A percentile compares a stretch with the other conserved stretches of the same genome.
Evolutionary conservation across 2,888 invertebrate genomes (phyloP).

Genomic region (Ferrisia virgata): DNA sequence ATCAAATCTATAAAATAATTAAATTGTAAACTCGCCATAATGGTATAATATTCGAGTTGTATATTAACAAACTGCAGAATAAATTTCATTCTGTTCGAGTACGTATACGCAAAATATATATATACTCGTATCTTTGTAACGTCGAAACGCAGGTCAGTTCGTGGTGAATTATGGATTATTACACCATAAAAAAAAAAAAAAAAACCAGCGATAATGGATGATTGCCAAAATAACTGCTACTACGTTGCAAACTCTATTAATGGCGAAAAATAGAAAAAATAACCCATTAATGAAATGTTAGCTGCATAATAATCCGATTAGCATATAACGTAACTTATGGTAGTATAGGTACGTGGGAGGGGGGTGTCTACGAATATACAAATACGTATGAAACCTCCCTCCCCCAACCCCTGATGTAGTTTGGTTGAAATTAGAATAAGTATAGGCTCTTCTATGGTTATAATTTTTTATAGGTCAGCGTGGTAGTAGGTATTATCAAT

Average conservation of each 20-base stretch:
- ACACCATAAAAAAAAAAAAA: too few species aligned
- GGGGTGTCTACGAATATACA: neutral
- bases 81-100: neutral
- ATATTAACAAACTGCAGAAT: neutral
- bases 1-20: neutral
- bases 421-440: neutral
- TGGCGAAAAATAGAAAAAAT: neutral
- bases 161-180: neutral
- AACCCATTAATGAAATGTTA: neutral
- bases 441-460: neutral
- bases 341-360: neutral
- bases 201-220: neutral
- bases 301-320: neutral
- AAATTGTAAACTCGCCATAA: neutral
- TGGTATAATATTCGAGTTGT: neutral
- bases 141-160: neutral
- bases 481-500: neutral
- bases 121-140: neutral
- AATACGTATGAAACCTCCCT: neutral
- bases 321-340: neutral
- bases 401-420: neutral
- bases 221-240: neutral
- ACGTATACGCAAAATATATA: neutral
- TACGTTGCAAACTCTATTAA: neutral
- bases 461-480: constrained; percentile 4